Evolutionary conservation across 2,797 vertebrate species (phyloP), one percentile per base, ranked within the genome.

Genomic region (Spinibarbus caldwelli): DNA sequence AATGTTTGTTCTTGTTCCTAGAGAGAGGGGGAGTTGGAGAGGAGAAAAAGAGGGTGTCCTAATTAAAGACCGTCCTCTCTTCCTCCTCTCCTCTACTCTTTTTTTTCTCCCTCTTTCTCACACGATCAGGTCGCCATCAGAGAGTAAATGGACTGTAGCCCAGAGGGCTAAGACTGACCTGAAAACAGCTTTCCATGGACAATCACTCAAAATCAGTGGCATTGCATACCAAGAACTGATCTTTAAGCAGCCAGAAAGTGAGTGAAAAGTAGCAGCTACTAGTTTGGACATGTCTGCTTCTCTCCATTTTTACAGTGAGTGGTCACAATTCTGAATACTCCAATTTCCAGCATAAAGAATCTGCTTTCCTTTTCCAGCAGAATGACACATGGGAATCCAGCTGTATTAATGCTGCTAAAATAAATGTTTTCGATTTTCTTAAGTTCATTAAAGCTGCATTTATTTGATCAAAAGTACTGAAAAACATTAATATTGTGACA

Each of bases 61-160:
- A 82, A 67, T 84, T 79, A 68, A 81, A 87, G 49, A 86, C 66
- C 43, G 52, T 77, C 52, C 82, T 86, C 72, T 62, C 31, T 78
- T 9, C 34, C 26, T 49, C 64, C 73, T 75, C 23, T 59, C 57
- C 57, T 59, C 47, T 78, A 57, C 26, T 45, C 54, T 78, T 47
- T 23, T 45, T 78, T 59, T 45, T 68, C 52, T 70, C 73, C 45
- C 59, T 82, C 45, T 86, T 88, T 90, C 88, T 92, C 90, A 91
- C 88, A 91, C 87, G 85, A 91, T 92, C 88, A 92, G 85, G 89
- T 92, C 90, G 90, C 90, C 91, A 90, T 91, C 86, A 86, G 86
- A 86, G 86, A 92, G 89, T 87, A 92, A 94, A 92, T 92, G 90
- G 89, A 87, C 89, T 86, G 62, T 87, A 91, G 91, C 89, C 89